These are phyloP conservation scores for Rhynchonycteris naso DNA, from an alignment of 2,797 vertebrate species.

Conservation along the genomic window DNA sequence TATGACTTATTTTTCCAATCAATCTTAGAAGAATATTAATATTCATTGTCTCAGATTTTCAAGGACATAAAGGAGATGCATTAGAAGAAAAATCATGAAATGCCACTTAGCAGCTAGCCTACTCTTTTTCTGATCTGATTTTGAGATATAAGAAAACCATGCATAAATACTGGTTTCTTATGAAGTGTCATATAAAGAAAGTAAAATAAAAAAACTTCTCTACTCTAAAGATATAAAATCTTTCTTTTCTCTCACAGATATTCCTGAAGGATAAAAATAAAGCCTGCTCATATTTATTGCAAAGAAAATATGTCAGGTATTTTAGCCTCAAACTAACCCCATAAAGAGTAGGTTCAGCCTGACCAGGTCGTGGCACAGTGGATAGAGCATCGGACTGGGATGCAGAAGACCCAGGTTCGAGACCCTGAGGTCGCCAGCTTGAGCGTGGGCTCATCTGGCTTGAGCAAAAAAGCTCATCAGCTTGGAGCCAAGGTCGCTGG, in stretches of 20 bases:
- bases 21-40: background rate
- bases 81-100: constrained; percentile 14
- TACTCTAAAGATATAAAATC: background rate
- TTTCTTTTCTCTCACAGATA: background rate
- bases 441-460: too few species aligned
- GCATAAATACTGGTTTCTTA: background rate
- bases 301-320: background rate
- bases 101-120: background rate
- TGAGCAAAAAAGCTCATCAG: too few species aligned
- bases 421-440: too few species aligned
- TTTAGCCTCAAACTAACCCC: background rate
- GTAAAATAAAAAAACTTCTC: constrained; percentile 11
- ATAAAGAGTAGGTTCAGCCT: background rate
- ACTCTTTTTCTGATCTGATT: background rate
- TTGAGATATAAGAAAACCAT: background rate
- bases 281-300: background rate
- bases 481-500: too few species aligned
- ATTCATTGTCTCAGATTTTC: background rate
- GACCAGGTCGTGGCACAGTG: too few species aligned
- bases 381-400: too few species aligned
- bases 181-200: background rate
- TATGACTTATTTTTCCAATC: background rate
- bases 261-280: constrained; percentile 26
- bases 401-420: too few species aligned
- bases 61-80: background rate